phyloP scores from a whole-genome alignment of 2,113 vertebrate genomes.

The Thomomys bottae region DNA sequence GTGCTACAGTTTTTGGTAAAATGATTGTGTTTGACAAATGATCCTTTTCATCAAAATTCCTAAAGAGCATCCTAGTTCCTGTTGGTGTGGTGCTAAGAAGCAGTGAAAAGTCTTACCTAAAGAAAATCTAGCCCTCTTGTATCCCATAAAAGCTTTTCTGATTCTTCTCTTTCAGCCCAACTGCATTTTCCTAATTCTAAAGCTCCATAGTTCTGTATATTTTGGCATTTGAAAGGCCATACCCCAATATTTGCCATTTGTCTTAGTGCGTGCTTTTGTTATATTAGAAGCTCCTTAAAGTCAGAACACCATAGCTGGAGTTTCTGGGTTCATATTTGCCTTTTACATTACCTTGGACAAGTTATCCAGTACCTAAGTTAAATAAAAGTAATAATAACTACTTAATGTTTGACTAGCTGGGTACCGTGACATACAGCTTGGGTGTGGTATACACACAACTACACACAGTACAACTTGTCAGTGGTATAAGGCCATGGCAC shows the following conservation, averaged over 20 bases:
- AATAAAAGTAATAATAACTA: slow-evolving; percentile 32
- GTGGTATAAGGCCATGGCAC: not conserved
- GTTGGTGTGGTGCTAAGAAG: not conserved
- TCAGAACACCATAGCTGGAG: not conserved
- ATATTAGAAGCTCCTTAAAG: slow-evolving; percentile 32
- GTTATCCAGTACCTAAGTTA: slow-evolving; percentile 28
- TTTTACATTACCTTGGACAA: not conserved
- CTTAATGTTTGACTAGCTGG: slow-evolving; percentile 45
- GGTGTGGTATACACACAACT: too few relatives aligned
- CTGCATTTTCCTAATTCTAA: slow-evolving; percentile 20
- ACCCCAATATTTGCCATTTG: not conserved
- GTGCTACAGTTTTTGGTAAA: not conserved
- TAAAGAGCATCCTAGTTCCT: not conserved
- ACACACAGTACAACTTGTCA: slow-evolving; percentile 47
- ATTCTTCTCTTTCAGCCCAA: not conserved
- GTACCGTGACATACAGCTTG: too few relatives aligned
- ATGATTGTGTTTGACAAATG: slow-evolving; percentile 43
- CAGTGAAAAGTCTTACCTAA: not conserved
- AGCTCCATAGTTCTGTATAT: not conserved
- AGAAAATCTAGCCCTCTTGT: not conserved
- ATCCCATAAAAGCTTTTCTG: not conserved
- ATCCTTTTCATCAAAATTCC: not conserved
- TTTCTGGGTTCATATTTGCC: slow-evolving; percentile 15
- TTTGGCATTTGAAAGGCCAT: slow-evolving; percentile 47
- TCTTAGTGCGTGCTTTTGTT: not conserved